Conservation (phyloP, 2,797 vertebrate species). For the Lagorchestes hirsutus region DNA sequence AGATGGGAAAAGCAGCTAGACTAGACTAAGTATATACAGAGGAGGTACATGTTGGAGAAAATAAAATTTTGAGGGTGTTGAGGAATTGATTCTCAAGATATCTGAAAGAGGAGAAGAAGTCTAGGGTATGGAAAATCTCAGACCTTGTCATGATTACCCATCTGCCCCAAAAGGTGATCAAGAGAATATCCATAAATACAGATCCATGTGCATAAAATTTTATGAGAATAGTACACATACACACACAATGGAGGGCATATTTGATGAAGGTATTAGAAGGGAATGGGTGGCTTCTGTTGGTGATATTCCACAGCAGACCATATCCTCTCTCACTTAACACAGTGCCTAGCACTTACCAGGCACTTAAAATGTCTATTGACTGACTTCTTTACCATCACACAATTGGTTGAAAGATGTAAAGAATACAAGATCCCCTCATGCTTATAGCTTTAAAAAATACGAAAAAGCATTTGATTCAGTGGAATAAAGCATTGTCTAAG, state of each 20-base stretch:
- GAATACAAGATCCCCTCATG: neutral
- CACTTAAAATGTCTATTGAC: neutral
- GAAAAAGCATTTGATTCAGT: neutral
- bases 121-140: neutral
- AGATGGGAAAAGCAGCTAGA: neutral
- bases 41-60: neutral
- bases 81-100: neutral
- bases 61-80: neutral
- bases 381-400: neutral
- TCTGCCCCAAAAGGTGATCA: neutral
- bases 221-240: neutral
- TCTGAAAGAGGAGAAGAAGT: neutral
- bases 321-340: neutral
- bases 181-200: neutral
- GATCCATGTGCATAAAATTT: neutral
- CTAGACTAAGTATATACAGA: neutral
- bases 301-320: neutral
- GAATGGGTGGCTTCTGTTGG: neutral
- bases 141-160: neutral
- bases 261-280: neutral
- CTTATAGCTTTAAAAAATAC: neutral
- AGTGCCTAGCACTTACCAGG: neutral
- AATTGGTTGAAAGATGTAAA: neutral
- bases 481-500: neutral
- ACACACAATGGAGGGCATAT: neutral